Base-by-base conservation (phyloP, 2,888 invertebrate species). In the Platerodrilus igneus region DNA sequence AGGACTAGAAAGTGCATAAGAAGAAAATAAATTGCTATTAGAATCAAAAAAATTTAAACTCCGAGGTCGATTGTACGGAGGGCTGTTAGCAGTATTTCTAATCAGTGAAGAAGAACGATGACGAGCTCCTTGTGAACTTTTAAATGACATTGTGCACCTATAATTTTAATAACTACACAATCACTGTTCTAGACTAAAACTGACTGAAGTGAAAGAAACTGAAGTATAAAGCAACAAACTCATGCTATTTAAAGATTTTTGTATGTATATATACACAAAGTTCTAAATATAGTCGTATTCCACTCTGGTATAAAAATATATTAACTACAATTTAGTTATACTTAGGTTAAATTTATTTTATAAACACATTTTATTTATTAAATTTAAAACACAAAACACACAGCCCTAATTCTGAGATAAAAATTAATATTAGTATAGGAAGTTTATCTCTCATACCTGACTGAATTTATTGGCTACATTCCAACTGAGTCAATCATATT, bases 101-200 rank as follows among this genome's bases (percentile, higher is more conserved):
- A 58, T 54, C 2, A 61, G 54, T 2, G 68, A 67, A 2, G 64
- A 60, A 2, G 67, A 66, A n/a, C 66, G 56, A 28, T 60, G 60
- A 21, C 64, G 51, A n/a, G 58, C 51, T 3, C 64, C 59, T 47
- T 61, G 64, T 38, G 59, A 62, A 34, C 57, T 59, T 25, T 59
- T 56, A 39, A 59, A 63, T 3, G 62, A 59, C 60, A 55, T 57
- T 43, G 37, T 47, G 33, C 20, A 27, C 23, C 18, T 20, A 14
- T 16, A 29, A 18, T 20, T 27, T 30, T 4, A 19, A 18, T n/a
- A 37, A 27, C 17, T 23, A 18, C 16, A 22, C 31, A 31, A 35
- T 35, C 28, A 11, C n/a, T n/a, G n/a, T n/a, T 8, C 6, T 19
- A 25, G 13, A 23, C 39, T 26, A 33, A 25, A 26, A 17, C 33